phyloP scores from a whole-genome alignment of 2,888 invertebrate genomes.

The Cheilosia grossa region DNA sequence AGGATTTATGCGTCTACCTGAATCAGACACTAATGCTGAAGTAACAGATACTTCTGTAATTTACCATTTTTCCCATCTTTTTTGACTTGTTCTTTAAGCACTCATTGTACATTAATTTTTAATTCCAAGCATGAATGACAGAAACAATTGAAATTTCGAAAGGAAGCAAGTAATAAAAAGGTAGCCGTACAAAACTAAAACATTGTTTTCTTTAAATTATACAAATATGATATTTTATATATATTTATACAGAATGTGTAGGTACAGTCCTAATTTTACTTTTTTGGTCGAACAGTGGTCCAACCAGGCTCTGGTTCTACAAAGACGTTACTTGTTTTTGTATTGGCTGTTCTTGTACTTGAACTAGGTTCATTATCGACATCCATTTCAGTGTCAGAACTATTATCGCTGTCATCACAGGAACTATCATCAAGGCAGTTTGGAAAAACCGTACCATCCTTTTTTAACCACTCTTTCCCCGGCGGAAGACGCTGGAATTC shows the following conservation, averaged over 20 bases:
- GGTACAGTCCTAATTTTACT: conserved; percentile 78
- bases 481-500: conserved; percentile 86
- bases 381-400: conserved; percentile 80
- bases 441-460: conserved; percentile 83
- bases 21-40: too few species aligned
- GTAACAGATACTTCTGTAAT: too few species aligned
- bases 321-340: conserved; percentile 72
- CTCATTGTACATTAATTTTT: too few species aligned
- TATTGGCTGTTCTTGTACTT: conserved; percentile 75
- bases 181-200: too few species aligned
- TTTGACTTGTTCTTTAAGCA: too few species aligned
- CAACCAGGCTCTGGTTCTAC: conserved; percentile 86
- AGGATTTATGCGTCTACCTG: too few species aligned
- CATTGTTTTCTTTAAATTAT: too few species aligned
- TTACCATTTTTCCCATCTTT: too few species aligned
- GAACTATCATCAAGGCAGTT: conserved; percentile 81
- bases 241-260: neutral
- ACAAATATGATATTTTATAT: neutral
- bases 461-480: conserved; percentile 85
- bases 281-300: conserved; percentile 86
- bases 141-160: too few species aligned
- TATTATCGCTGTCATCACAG: conserved; percentile 79
- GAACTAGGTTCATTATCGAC: conserved; percentile 78
- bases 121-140: too few species aligned
- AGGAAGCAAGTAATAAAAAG: too few species aligned